These are phyloP conservation scores for Lophura nycthemera DNA, from an alignment of 2,113 vertebrate genomes.

Conservation along the genomic window DNA sequence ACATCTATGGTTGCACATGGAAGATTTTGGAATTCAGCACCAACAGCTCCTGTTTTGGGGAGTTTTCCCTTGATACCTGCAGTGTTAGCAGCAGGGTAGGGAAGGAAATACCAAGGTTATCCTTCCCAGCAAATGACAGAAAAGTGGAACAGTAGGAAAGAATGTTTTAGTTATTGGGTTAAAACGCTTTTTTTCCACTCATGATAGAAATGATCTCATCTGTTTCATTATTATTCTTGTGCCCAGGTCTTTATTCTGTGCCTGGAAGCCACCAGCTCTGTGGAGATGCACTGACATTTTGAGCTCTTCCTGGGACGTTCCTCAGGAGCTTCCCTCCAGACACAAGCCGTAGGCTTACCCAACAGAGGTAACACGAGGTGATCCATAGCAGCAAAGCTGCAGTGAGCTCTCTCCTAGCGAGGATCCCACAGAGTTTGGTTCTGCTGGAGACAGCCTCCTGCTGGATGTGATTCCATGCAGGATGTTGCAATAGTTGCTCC, in stretches of 20 bases:
- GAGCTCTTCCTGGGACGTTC: neutral
- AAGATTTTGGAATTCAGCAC: neutral
- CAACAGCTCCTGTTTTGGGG: neutral
- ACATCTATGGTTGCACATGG: accelerated
- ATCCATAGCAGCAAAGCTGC: neutral
- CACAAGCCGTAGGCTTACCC: neutral
- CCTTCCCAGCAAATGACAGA: neutral
- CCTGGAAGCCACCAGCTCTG: neutral
- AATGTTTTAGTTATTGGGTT: slow-evolving; percentile 3
- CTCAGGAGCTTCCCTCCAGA: neutral
- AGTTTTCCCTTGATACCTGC: neutral
- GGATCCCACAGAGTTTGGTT: neutral
- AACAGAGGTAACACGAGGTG: neutral
- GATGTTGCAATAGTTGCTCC: neutral
- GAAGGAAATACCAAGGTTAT: slow-evolving; percentile 1
- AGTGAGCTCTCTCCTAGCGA: neutral
- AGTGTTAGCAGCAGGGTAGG: neutral
- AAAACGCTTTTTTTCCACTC: neutral
- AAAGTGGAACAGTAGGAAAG: slow-evolving; percentile 7
- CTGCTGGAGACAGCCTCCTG: neutral
- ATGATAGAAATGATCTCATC: neutral
- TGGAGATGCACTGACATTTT: neutral
- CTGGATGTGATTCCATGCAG: neutral
- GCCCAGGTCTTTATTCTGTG: neutral
- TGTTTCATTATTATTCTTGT: neutral